Evolutionary conservation across 1,140 invertebrate species (phyloP), one percentile per base, ranked within the genome.

Genomic region (Babylonia areolata): DNA sequence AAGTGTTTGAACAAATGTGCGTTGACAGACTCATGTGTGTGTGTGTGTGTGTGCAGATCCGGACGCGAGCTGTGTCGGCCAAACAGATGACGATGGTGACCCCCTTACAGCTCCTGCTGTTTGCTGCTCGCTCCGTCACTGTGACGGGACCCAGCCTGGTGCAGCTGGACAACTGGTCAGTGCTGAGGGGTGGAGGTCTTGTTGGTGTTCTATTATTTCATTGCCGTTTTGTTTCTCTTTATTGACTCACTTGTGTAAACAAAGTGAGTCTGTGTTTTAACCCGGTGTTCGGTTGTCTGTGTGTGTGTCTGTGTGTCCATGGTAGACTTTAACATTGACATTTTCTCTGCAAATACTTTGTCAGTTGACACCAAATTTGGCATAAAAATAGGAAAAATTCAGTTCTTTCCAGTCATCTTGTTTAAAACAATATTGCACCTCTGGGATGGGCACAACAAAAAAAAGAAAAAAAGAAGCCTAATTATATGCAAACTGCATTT

Each of bases 61-160:
- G 98, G 82, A 99, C 98, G 0, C 95, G 97, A 89, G 98, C 98
- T 11, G 98, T 99, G n/a, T 97, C 97, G 28, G 99, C 98, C 93
- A 99, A 99, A 93, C 98, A 99, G 95, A 97, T 99, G 95, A 98
- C 98, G 0, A 99, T 99, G 98, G 97, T 99, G 1, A 96, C 98
- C 2, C 98, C 99, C 0, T 94, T 99, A 86, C 98, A 99, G 94
- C 94, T 99, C 9, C 93, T 99, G 87, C 93, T 99, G 11, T 99
- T 99, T 95, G 98, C 97, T 1, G 86, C 91, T 11, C 87, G 93
- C 58, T 86, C 88, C 71, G 90, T 93, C 0, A 86, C 80, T 0
- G 78, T 83, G 20, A 81, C 90, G 12, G 89, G 89, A 33, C 46
- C 40, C 15, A 87, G 87, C 9, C 31, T 87, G 33, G 88, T 94